Evolutionary conservation across 1,140 invertebrate species (phyloP).

Genomic region (Ganaspis sp.): DNA sequence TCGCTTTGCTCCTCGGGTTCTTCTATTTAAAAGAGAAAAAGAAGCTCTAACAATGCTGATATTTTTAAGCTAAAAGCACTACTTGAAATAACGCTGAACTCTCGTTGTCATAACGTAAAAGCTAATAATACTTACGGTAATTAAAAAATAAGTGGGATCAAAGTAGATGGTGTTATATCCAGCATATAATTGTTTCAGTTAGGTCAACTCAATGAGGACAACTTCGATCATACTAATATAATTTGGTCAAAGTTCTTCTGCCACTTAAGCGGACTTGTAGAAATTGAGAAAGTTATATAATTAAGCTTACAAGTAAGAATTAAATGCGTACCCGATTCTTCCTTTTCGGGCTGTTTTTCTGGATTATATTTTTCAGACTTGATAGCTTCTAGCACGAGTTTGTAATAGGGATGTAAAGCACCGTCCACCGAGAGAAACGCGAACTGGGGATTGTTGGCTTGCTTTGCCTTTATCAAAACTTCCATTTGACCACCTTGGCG

Average conservation of each 20-base stretch:
- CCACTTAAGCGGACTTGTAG: constrained; percentile 41
- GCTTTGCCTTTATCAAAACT: constrained; percentile 97
- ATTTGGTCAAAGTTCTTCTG: constrained; percentile 49
- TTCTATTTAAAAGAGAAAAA: constrained; percentile 62
- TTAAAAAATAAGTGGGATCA: constrained; percentile 74
- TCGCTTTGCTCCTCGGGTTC: constrained; percentile 77
- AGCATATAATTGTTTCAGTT: constrained; percentile 59
- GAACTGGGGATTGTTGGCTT: constrained; percentile 95
- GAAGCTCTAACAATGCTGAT: constrained; percentile 39
- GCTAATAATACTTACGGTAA: constrained; percentile 57
- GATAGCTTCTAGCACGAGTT: constrained; percentile 87
- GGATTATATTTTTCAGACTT: constrained; percentile 88
- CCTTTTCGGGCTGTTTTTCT: constrained; percentile 76
- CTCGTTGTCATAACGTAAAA: constrained; percentile 57
- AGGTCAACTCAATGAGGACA: constrained; percentile 65
- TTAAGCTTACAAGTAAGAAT: constrained; percentile 52
- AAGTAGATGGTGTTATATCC: constrained; percentile 71
- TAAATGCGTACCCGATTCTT: constrained; percentile 76
- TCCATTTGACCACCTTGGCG: constrained; percentile 98
- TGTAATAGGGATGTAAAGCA: constrained; percentile 92
- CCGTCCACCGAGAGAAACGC: constrained; percentile 93
- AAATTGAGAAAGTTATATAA: constrained; percentile 48
- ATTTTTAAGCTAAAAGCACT: neutral
- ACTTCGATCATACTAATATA: constrained; percentile 58
- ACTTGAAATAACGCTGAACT: constrained; percentile 47